Base-by-base conservation (phyloP, 2,888 invertebrate genomes). In the Nudaria mundana region DNA sequence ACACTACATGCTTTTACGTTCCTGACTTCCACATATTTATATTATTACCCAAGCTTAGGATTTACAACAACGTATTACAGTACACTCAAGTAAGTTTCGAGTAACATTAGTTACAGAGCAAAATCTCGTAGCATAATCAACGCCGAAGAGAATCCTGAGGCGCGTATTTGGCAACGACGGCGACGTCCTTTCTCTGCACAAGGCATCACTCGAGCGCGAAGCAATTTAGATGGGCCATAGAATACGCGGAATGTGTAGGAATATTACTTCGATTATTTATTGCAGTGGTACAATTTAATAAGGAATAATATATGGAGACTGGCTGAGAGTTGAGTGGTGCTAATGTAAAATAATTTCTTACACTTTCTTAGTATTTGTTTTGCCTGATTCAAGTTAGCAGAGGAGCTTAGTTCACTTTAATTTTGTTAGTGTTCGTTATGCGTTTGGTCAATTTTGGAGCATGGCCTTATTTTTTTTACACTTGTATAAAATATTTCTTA, bases 111-210 rank as follows among this genome's bases (percentile, higher is more conserved):
- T 33, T 52, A 42, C 41, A 48, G 28, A 32, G 45, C 40, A 43
- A 37, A 47, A 40, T 46, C 42, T 42, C 44, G 30, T 35, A 29
- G 43, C 32, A 51, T 56, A 56, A 57, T 56, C 55, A 57, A 54
- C 52, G 55, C 40, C 37, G 37, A 31, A 30, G 32, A 43, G 43
- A 54, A 52, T 42, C 47, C 52, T 40, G 52, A 48, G 48, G 34
- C 50, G 44, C 54, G 52, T 56, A 44, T 51, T 52, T 51, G 50
- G 55, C 42, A 52, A 39, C 51, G 44, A 44, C 50, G 44, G 37
- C 51, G 44, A 44, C 50, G 44, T 50, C 37, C 48, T 42, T 44
- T 44, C 48, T 48, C 29, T 30, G 39, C 44, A 48, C 40, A 48
- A 42, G 53, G 57, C 43, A 46, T 54, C 48, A 52, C 37, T 24